Conservation (phyloP, 2,113 vertebrate species). For the Suricata suricatta region DNA sequence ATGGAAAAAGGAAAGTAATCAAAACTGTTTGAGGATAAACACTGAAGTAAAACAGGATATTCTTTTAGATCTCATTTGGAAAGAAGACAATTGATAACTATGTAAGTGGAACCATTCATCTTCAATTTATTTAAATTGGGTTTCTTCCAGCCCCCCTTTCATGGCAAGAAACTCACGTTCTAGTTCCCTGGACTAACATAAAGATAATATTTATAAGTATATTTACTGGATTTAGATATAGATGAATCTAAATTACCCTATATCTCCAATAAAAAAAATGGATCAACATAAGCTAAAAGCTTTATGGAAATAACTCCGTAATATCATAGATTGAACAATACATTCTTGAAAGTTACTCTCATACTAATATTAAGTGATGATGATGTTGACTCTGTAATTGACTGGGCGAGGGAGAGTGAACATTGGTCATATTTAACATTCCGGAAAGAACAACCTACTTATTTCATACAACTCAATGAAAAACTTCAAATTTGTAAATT, state of each 20-base stretch:
- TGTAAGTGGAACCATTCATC: background rate
- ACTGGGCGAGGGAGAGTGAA: background rate
- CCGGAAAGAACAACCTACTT: background rate
- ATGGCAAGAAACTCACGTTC: background rate
- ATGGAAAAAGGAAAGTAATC: background rate
- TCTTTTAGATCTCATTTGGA: background rate
- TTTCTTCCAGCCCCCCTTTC: background rate
- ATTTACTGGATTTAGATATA: background rate
- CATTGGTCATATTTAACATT: background rate
- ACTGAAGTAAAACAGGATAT: background rate
- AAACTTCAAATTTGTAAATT: background rate
- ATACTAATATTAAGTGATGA: background rate
- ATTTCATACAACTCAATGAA: background rate
- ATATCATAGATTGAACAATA: background rate
- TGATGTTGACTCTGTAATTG: background rate
- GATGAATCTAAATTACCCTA: background rate
- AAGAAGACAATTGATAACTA: background rate
- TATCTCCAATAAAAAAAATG: constrained; percentile 4
- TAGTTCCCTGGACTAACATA: background rate
- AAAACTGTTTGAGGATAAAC: background rate
- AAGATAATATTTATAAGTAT: background rate
- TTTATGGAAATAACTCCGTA: constrained; percentile 14
- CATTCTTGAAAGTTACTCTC: constrained; percentile 24
- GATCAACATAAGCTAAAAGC: background rate
- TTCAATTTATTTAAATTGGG: background rate